Evolutionary conservation across 2,888 invertebrate genomes (phyloP).

Genomic region (Torymus auratus): DNA sequence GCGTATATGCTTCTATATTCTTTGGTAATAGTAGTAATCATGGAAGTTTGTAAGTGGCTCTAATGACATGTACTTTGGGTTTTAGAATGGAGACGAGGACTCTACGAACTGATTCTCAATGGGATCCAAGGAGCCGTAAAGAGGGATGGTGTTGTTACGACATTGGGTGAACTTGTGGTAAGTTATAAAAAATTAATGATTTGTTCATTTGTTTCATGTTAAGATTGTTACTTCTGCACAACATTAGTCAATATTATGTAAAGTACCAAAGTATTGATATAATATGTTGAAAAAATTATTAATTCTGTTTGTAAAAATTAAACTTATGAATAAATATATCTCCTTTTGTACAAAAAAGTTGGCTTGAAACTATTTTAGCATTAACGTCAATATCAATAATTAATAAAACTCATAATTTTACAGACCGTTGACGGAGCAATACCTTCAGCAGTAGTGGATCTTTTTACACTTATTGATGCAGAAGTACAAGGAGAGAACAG

Average conservation of each 20-base stretch:
- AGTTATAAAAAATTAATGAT: constrained; percentile 67
- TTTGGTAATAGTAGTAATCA: background rate
- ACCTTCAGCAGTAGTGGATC: constrained; percentile 90
- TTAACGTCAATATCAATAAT: too few relatives aligned
- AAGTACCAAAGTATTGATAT: too few relatives aligned
- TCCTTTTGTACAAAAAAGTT: too few relatives aligned
- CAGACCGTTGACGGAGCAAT: constrained; percentile 88
- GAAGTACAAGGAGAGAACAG: constrained; percentile 88
- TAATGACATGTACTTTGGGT: constrained; percentile 67
- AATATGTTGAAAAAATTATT: too few relatives aligned
- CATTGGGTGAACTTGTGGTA: constrained; percentile 87
- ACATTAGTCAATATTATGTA: too few relatives aligned
- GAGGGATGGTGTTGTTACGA: constrained; percentile 86
- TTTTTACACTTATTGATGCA: constrained; percentile 89
- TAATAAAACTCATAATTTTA: constrained; percentile 65
- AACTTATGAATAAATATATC: too few relatives aligned
- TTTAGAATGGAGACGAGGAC: constrained; percentile 83
- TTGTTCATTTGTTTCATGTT: background rate
- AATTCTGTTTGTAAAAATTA: too few relatives aligned
- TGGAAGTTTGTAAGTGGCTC: background rate
- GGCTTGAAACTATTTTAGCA: too few relatives aligned
- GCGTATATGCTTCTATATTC: too few relatives aligned
- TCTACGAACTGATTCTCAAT: constrained; percentile 89
- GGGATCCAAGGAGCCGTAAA: constrained; percentile 87
- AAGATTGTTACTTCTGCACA: constrained; percentile 20